Evolutionary conservation across 1,140 invertebrate species (phyloP), one percentile per base, ranked within the genome.

Genomic region (Papilio polytes): DNA sequence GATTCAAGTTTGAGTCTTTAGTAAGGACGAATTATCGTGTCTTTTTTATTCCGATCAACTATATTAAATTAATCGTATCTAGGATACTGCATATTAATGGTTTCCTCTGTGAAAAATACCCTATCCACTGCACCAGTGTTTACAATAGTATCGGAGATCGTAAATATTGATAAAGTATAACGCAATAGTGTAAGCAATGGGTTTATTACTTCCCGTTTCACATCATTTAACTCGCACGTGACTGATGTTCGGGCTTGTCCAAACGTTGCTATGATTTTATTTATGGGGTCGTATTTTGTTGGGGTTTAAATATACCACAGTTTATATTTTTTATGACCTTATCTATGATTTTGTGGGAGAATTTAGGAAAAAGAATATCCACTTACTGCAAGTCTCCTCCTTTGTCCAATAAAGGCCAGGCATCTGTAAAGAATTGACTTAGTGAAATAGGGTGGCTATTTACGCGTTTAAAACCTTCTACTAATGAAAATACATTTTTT

Each of bases 211-310:
- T 92, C 91, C 90, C 87, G 91, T 92, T 88, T 84, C 89, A 87
- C 87, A 88, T 91, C 92, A 94, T 94, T 94, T 90, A 90, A 88
- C 91, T 83, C 85, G 90, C 92, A 93, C 92, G 92, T 94, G 92
- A 89, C 91, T 88, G 84, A 85, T 77, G 80, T 86, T 85, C 80
- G 86, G 90, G 91, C 90, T 90, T 91, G 90, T 89, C 88, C 85
- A 85, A 87, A 91, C 89, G 89, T 88, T 90, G 89, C 84, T 86
- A 85, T 86, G 82, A 87, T 91, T 89, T 90, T 90, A 90, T 91
- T 91, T 91, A 90, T 90, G 80, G 83, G 72, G 80, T 82, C 76
- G 78, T 79, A 81, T 82, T 83, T 84, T 85, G 73, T 80, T 83
- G 83, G 81, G 80, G 80, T 80, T 80, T 70, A 66, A 44, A 56